Evolutionary conservation across 2,797 vertebrate species (phyloP), one percentile per base, ranked within the genome.

Genomic region (Pseudotriccus pelzelni): DNA sequence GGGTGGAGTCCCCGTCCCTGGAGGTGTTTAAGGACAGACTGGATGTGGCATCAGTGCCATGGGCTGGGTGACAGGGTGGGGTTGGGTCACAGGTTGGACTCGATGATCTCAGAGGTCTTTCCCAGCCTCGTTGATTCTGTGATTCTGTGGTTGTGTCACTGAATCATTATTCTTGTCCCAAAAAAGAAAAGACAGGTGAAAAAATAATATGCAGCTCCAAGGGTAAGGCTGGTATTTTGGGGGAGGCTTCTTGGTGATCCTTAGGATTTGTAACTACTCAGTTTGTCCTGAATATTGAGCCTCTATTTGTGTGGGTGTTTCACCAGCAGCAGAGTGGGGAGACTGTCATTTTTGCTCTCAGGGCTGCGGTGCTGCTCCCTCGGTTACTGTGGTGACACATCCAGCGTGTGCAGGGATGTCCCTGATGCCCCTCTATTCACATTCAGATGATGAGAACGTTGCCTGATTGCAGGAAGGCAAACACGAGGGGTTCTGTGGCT

Each of bases 371-470:
- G 67, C 20, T 37, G 24, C 34, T 85, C 28, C 10, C 52, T 52
- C 6, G 7, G 1, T 68, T 37, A 6, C 70, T 59, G 39, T 14
- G 55, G 34, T 18, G 36, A 17, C n/a, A 39, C 18, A 2, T 37
- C 44, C 12, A 10, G 41, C 5, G 44, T 2, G 25, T 32, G 49
- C 9, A 39, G 27, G 27, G 52, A 37, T 4, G 16, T 23, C 9
- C 14, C 0, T 6, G 18, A 14, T 11, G 1, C 17, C 34, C 19
- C 6, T 24, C 15, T 10, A 4, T 64, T 53, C 49, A 23, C 25
- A n/a, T 64, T 52, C 67, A 79, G n/a, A 6, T 55, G 34, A 17
- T 2, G 8, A 15, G 34, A 60, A 24, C 0, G 0, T 62, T 41
- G 27, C 47, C 21, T 41, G 50, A 78, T 55, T 46, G 55, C 49